Base-by-base conservation (phyloP, 2,888 invertebrate genomes). In the Abrostola triplasia region DNA sequence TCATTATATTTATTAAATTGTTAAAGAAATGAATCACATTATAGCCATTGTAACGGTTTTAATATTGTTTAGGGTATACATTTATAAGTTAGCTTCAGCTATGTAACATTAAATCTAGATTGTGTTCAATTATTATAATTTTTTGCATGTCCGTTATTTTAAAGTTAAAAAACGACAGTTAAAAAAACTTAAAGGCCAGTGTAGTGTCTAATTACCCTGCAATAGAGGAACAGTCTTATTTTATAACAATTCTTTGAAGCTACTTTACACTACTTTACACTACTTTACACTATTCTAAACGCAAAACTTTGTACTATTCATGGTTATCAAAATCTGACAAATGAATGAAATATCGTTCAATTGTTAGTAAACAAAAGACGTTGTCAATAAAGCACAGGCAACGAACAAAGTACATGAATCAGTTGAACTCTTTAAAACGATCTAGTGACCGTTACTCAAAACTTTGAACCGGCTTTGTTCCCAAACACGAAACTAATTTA, bases 401-500 rank as follows among this genome's bases (percentile, higher is more conserved):
- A 76, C 74, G 82, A 87, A 84, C 86, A 86, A n/a, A 87, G 87
- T 86, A 87, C 84, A 84, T 84, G 82, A 86, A 88, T 87, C 86
- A 89, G 86, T 92, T 89, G 83, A 88, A 89, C 87, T 89, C 88
- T 90, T 24, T 90, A 89, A 90, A 91, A 92, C 88, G 88, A 92
- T 86, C 88, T 87, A 77, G 88, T 86, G 94, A 92, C 94, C 93
- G 94, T 94, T 94, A 93, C 90, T 90, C 89, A 89, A 88, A 93
- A 92, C 90, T 92, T 92, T 86, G 84, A 83, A 84, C 85, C 87
- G 87, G 91, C 91, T 93, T 93, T 93, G 93, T 94, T 93, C 93
- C 90, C 91, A 90, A 93, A 92, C 93, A 91, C 88, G 90, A 93
- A 92, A 92, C 90, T 94, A 93, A 94, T 94, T 94, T 94, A 94